Evolutionary conservation across 2,113 vertebrate genomes (phyloP).

Genomic region (Pogona vitticeps): DNA sequence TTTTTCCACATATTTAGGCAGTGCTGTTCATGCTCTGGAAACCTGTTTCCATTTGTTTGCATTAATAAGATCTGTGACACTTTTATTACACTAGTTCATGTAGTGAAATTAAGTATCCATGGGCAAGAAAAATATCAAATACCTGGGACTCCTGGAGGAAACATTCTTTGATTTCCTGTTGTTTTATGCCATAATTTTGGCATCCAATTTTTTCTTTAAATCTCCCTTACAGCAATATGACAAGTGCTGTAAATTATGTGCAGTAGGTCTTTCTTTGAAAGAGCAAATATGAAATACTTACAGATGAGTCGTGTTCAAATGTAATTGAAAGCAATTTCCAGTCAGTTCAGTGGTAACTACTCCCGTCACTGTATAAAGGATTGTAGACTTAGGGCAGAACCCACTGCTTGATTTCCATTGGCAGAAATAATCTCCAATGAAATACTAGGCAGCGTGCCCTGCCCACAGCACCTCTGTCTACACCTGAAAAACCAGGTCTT

Average conservation of each 20-base stretch:
- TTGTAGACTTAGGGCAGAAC: not conserved
- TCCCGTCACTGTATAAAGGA: not conserved
- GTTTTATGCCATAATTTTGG: conserved; percentile 58
- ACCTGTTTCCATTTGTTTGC: conserved; percentile 72
- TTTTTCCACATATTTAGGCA: conserved; percentile 65
- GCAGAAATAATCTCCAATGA: not conserved
- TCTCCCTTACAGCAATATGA: conserved; percentile 41
- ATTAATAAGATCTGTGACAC: conserved; percentile 71
- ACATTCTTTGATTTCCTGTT: conserved; percentile 61
- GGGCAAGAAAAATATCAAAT: conserved; percentile 68
- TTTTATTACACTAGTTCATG: conserved; percentile 67
- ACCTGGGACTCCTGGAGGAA: conserved; percentile 64
- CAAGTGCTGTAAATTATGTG: conserved; percentile 44
- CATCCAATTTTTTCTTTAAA: conserved; percentile 35
- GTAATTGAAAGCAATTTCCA: conserved; percentile 2
- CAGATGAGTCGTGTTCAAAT: not conserved
- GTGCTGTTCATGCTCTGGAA: conserved; percentile 61
- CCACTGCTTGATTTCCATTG: not conserved
- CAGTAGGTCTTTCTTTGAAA: conserved; percentile 6
- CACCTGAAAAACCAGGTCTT: not conserved
- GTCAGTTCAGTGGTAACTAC: not conserved
- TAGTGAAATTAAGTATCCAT: conserved; percentile 71
- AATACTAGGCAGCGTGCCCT: not conserved
- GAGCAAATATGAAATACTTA: not conserved
- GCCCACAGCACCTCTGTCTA: not conserved